Evolutionary conservation across 53 echinoderm and acorn worm genomes (phyloP), one percentile per base, ranked within the genome.

Genomic region (Stichopus horrens): DNA sequence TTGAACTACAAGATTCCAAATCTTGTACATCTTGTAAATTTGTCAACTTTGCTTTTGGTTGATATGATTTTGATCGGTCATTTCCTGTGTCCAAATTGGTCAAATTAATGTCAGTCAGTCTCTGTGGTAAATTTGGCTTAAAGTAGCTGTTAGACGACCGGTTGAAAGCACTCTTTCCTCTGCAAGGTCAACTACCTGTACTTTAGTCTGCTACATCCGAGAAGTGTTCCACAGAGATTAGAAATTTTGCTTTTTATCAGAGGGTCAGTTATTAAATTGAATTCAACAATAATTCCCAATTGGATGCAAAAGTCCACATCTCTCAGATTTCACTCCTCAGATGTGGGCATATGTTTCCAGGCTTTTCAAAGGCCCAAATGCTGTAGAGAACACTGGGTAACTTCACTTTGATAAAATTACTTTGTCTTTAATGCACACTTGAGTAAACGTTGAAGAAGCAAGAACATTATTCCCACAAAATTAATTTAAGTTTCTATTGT

Each of bases 81-180:
- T 81, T 81, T 81, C 81, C 81, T 81, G 81, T 81, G 81, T 81
- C 81, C 81, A 81, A 81, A 81, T 81, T 81, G 81, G 56, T 57
- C 21, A 8, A 81, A 81, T 81, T 81, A 81, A 0, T 55, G 21
- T 71, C 14, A 18, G 18, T 71, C 19, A 71, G 14, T 16, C n/a
- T 18, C 71, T 71, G 71, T 71, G 71, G 21, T 71, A 71, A 21
- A n/a, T 71, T 71, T 71, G 37, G 18, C 19, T 71, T 71, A 16
- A 16, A 18, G 56, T 75, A 75, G 81, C 81, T 58, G 58, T 58
- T 57, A 23, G 81, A 57, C 57, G 22, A 81, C 8, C 10, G 21
- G 54, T 20, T 7, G 20, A 58, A 81, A 52, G 58, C 57, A 81
- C 81, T 58, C 21, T 19, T 21, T 19, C 13, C 10, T 79, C 18